Conservation (phyloP, 2,113 vertebrate genomes). For the Cyanocitta stelleri region DNA sequence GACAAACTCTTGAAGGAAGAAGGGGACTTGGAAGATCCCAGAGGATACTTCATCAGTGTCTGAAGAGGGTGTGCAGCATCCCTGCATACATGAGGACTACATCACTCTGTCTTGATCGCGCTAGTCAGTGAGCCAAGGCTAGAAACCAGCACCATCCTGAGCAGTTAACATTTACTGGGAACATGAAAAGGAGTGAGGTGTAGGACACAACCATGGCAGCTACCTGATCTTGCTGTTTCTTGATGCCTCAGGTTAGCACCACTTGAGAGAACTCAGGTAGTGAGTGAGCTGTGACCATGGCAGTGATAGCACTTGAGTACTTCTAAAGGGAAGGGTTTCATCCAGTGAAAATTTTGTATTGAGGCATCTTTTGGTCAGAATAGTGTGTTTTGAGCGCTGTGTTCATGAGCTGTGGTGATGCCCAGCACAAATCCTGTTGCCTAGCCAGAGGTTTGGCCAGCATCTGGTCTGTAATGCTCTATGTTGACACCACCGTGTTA, state of each 20-base stretch:
- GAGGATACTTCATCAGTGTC: neutral
- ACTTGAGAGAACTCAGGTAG: neutral
- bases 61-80: neutral
- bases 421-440: too few relatives aligned
- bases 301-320: too few relatives aligned
- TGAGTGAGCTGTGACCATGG: neutral
- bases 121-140: neutral
- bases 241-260: neutral
- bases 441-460: neutral
- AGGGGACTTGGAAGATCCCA: neutral
- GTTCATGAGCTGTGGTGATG: neutral
- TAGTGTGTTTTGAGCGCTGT: neutral
- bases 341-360: neutral
- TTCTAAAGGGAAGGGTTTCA: neutral
- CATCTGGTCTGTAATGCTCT: neutral
- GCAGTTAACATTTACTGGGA: neutral
- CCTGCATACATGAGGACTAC: neutral
- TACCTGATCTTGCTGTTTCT: neutral
- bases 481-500: neutral
- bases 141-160: neutral
- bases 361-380: neutral
- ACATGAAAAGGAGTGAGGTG: neutral
- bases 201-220: neutral
- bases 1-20: neutral
- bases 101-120: neutral